Evolutionary conservation across 1,140 invertebrate genomes (phyloP).

Genomic region (Heliconius congener): DNA sequence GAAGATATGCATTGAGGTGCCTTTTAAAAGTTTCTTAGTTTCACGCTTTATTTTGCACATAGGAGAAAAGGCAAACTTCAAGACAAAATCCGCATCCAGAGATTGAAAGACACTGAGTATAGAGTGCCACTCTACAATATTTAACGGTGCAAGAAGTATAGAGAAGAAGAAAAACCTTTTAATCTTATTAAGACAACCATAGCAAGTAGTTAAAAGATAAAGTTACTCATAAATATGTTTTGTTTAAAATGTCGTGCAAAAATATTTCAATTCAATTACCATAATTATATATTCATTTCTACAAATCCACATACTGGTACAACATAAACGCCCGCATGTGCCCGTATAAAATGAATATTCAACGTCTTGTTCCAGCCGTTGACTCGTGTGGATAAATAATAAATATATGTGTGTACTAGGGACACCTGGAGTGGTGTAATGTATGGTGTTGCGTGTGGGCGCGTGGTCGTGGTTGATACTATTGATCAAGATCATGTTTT

Average conservation of each 20-base stretch:
- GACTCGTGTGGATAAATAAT: slow-evolving; percentile 32
- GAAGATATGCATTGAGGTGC: too few relatives aligned
- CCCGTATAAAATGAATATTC: slow-evolving; percentile 39
- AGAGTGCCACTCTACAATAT: too few relatives aligned
- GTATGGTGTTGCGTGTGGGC: slow-evolving; percentile 29
- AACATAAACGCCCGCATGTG: slow-evolving; percentile 29
- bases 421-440: slow-evolving; percentile 41
- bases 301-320: slow-evolving; percentile 10
- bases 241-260: not conserved
- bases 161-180: too few relatives aligned
- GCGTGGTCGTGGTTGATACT: not conserved
- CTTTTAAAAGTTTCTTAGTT: too few relatives aligned
- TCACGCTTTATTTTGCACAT: too few relatives aligned
- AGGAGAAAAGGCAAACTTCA: too few relatives aligned
- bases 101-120: too few relatives aligned
- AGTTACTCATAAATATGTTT: too few relatives aligned
- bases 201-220: too few relatives aligned
- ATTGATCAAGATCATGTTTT: not conserved
- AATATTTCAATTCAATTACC: not conserved
- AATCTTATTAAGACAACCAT: too few relatives aligned
- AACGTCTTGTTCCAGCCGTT: slow-evolving; percentile 41
- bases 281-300: slow-evolving; percentile 19
- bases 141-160: too few relatives aligned
- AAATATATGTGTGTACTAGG: slow-evolving; percentile 19
- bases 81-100: too few relatives aligned